These are phyloP conservation scores for Anagyrus pseudococci DNA, from an alignment of 2,888 invertebrate genomes.

Conservation along the genomic window DNA sequence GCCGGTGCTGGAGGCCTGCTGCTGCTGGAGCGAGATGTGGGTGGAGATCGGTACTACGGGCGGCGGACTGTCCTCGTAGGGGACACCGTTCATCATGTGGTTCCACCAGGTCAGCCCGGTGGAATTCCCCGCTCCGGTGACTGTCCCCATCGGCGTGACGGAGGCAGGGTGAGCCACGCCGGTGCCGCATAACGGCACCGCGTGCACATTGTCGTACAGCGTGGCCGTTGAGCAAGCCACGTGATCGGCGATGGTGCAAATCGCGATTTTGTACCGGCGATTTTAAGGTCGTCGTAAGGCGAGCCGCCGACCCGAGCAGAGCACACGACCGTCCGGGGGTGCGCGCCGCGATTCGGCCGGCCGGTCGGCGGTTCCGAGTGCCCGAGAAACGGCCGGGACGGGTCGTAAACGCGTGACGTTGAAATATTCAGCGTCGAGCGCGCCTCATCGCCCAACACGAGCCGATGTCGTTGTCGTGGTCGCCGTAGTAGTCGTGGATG, in stretches of 20 bases:
- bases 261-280: conserved; percentile 56
- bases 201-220: conserved; percentile 83
- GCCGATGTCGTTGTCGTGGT: no score
- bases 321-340: no score
- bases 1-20: conserved; percentile 62
- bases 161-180: conserved; percentile 62
- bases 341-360: conserved; percentile 21
- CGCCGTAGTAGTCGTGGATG: no score
- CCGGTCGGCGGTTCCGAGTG: no score
- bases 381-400: no score
- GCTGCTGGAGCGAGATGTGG: conserved; percentile 61
- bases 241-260: conserved; percentile 75
- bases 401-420: no score
- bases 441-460: conserved; percentile 21
- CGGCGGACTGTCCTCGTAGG: conserved; percentile 75
- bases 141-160: conserved; percentile 65
- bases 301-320: no score
- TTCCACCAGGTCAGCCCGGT: conserved; percentile 83
- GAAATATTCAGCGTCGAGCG: conserved; percentile 36
- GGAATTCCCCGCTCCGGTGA: conserved; percentile 83
- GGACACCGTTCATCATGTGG: conserved; percentile 83
- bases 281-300: conserved; percentile 44
- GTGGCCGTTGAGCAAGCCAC: conserved; percentile 83
- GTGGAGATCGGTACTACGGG: conserved; percentile 60
- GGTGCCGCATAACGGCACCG: conserved; percentile 69